Conservation (phyloP, 2,797 vertebrate genomes). For the Phoebastria nigripes region DNA sequence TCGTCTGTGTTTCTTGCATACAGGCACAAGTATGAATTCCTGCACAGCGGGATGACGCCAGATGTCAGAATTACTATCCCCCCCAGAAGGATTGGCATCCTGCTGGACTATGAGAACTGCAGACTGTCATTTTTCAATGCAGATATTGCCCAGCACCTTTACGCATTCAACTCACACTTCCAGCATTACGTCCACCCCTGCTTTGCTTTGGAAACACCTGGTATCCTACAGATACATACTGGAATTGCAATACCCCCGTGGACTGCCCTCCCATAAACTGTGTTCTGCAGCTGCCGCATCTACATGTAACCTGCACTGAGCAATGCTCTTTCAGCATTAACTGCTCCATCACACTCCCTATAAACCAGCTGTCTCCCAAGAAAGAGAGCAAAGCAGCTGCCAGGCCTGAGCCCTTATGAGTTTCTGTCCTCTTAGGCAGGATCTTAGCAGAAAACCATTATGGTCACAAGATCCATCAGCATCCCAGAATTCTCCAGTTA, state of each 20-base stretch:
- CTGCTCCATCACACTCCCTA: background rate
- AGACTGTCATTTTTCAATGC: slow-evolving; percentile 89
- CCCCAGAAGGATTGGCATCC: slow-evolving; percentile 83
- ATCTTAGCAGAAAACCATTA: background rate
- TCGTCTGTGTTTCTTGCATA: background rate
- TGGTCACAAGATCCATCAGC: background rate
- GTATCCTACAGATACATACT: slow-evolving; percentile 80
- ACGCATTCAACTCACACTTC: slow-evolving; percentile 82
- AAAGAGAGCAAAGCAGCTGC: background rate
- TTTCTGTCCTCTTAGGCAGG: background rate
- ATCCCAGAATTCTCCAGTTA: background rate
- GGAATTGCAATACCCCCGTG: slow-evolving; percentile 76
- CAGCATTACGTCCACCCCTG: slow-evolving; percentile 85
- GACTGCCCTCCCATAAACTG: background rate
- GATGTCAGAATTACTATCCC: slow-evolving; percentile 88
- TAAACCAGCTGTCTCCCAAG: background rate
- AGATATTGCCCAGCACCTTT: slow-evolving; percentile 85
- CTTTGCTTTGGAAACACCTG: slow-evolving; percentile 88
- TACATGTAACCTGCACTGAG: background rate
- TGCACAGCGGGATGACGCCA: slow-evolving; percentile 85
- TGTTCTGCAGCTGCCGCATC: background rate
- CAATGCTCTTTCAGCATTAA: background rate
- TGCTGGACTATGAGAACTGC: slow-evolving; percentile 84
- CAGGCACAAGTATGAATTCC: slow-evolving; percentile 91
- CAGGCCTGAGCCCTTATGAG: background rate